phyloP scores from a whole-genome alignment of 2,888 invertebrate genomes.

The Carterocephalus palaemon region DNA sequence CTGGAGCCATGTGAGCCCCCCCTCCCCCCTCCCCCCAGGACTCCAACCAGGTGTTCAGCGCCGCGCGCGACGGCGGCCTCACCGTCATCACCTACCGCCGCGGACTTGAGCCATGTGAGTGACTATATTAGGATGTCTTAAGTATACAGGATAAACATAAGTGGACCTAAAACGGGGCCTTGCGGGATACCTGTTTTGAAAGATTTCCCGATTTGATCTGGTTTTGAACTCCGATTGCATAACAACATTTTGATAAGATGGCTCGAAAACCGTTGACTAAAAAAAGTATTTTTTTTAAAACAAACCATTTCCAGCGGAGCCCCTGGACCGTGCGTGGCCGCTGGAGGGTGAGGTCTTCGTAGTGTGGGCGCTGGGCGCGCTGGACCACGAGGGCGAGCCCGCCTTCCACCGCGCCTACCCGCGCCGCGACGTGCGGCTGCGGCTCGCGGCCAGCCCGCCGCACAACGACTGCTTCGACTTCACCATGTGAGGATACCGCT shows the following conservation, averaged over 20 bases:
- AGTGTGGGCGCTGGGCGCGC: constrained; percentile 91
- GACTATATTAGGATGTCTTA: no score
- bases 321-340: constrained; percentile 85
- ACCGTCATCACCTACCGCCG: constrained; percentile 89
- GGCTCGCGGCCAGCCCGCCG: constrained; percentile 82
- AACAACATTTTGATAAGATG: no score
- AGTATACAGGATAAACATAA: no score
- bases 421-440: constrained; percentile 82
- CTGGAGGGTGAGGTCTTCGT: constrained; percentile 82
- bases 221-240: no score
- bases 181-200: no score
- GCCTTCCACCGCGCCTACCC: constrained; percentile 90
- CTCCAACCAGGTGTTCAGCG: constrained; percentile 88
- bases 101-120: constrained; percentile 3
- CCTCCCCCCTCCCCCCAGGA: no score
- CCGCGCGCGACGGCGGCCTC: constrained; percentile 85
- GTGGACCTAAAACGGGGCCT: no score
- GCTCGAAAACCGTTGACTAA: no score
- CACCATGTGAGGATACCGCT: constrained; percentile 60
- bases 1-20: constrained; percentile 82
- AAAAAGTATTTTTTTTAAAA: no score
- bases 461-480: constrained; percentile 87
- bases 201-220: no score
- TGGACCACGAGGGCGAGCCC: constrained; percentile 88
- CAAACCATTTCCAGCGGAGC: constrained; percentile 81